Conservation (phyloP, 2,888 invertebrate genomes). For the Pammene aurita region DNA sequence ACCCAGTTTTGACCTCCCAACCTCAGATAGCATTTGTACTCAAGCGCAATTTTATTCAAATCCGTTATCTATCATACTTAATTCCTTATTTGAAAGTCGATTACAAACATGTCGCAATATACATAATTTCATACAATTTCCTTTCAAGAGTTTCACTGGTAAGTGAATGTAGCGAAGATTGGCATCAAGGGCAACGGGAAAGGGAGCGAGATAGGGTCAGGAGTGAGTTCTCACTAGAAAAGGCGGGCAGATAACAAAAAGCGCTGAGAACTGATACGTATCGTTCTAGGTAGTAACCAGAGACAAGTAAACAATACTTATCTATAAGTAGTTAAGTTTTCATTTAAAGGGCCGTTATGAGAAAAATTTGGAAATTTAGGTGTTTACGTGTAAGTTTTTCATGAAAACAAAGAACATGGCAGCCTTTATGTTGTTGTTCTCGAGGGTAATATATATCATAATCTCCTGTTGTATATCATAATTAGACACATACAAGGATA, state of each 20-base stretch:
- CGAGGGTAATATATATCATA: no score
- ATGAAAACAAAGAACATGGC: no score
- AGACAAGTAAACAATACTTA: neutral
- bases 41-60: slow-evolving; percentile 38
- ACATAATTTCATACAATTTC: slow-evolving; percentile 41
- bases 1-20: slow-evolving; percentile 21
- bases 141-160: slow-evolving; percentile 39
- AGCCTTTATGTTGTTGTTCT: no score
- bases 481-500: no score
- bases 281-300: slow-evolving; percentile 12
- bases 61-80: slow-evolving; percentile 34
- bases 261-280: slow-evolving; percentile 27
- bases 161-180: slow-evolving; percentile 36
- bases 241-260: slow-evolving; percentile 33
- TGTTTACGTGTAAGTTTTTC: no score
- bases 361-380: no score
- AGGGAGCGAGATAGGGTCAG: slow-evolving; percentile 38
- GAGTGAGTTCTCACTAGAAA: slow-evolving; percentile 31
- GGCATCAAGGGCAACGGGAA: slow-evolving; percentile 35
- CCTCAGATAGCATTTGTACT: slow-evolving; percentile 33
- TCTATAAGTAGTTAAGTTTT: no score
- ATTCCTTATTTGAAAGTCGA: slow-evolving; percentile 41
- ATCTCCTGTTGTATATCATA: no score
- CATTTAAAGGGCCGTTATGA: no score
- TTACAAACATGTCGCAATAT: slow-evolving; percentile 34